Evolutionary conservation across 37 sponge, comb jelly and placozoan species (phyloP), one percentile per base, ranked within the genome.

Genomic region (Halisarca cf. caerulea): DNA sequence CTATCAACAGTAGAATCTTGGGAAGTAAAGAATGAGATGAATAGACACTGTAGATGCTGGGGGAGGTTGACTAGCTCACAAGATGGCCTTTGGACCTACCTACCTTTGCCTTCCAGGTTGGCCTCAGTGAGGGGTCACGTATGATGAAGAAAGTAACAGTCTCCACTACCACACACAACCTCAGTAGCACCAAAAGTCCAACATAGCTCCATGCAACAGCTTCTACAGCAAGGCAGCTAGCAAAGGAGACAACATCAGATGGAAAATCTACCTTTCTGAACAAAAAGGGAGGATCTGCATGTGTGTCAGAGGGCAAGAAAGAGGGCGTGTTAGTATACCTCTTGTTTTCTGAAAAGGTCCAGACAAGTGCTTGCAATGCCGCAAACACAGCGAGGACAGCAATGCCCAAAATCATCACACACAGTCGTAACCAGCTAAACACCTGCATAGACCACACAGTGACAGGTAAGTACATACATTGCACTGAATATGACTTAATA

Each of bases 371-470:
- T 62, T 62, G 30, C 6, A 28, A 6, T 20, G 64, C 30, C 6
- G 64, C 64, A 62, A 62, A 28, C 6, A 28, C 64, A 6, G 6
- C 6, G 18, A 62, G 25, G 15, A 23, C 7, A 20, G 30, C 45
- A 32, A 74, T 23, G 41, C 45, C 17, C 77, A 40, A n/a, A 23
- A 74, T 1, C 39, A 40, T 11, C 77, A 74, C 44, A 21, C 9
- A 32, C 77, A 74, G 45, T 17, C 77, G 32, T 3, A 40, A 37
- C 77, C 77, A 74, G 43, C 77, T 74, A 44, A 74, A 74, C 25
- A 74, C 77, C 77, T 74, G 77, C 41, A 40, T 1, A 8, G 45
- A 17, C 11, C 9, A 11, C 9, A 47, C 11, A 47, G 11, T 47
- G 51, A 47, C 11, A 47, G 6, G 51, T 11, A 14, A 47, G 51